Evolutionary conservation across 2,797 vertebrate genomes (phyloP).

Genomic region (Paratrypauchen microcephalus): DNA sequence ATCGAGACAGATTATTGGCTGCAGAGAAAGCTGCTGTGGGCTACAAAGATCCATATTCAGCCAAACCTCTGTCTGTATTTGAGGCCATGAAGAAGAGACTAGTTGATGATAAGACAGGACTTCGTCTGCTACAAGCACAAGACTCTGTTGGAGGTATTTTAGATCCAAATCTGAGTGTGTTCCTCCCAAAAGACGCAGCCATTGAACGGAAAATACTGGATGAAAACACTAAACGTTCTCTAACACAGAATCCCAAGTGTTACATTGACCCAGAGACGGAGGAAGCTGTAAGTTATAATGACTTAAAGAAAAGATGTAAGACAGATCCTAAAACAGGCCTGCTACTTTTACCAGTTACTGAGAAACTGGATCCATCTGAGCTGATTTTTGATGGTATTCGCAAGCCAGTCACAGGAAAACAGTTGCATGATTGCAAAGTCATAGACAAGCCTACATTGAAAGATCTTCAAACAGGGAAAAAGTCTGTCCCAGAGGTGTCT

Average conservation of each 20-base stretch:
- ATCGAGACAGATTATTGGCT: slow-evolving; percentile 82
- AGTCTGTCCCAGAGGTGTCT: slow-evolving; percentile 81
- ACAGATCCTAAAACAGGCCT: slow-evolving; percentile 85
- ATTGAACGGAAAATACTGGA: slow-evolving; percentile 87
- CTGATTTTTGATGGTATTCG: slow-evolving; percentile 55
- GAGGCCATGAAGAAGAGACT: slow-evolving; percentile 90
- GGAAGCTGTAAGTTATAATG: slow-evolving; percentile 78
- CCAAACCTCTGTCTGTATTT: slow-evolving; percentile 83
- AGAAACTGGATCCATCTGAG: slow-evolving; percentile 63
- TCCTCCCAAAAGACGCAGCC: slow-evolving; percentile 85
- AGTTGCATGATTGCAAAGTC: slow-evolving; percentile 79
- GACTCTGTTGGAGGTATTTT: slow-evolving; percentile 88
- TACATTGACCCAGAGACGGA: slow-evolving; percentile 87
- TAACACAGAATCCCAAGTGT: slow-evolving; percentile 83
- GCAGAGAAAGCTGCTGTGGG: slow-evolving; percentile 89
- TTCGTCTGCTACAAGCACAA: slow-evolving; percentile 90
- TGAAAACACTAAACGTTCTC: slow-evolving; percentile 76
- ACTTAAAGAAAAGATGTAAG: slow-evolving; percentile 84
- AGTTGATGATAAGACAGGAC: slow-evolving; percentile 78
- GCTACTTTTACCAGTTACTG: slow-evolving; percentile 77
- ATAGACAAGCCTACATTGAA: slow-evolving; percentile 54
- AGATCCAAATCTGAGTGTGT: slow-evolving; percentile 89
- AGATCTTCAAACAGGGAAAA: slow-evolving; percentile 81
- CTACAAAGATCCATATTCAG: slow-evolving; percentile 82
- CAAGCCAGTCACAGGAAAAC: slow-evolving; percentile 80